Conservation (phyloP, 2,797 vertebrate genomes). For the Adelosebastes latens region DNA sequence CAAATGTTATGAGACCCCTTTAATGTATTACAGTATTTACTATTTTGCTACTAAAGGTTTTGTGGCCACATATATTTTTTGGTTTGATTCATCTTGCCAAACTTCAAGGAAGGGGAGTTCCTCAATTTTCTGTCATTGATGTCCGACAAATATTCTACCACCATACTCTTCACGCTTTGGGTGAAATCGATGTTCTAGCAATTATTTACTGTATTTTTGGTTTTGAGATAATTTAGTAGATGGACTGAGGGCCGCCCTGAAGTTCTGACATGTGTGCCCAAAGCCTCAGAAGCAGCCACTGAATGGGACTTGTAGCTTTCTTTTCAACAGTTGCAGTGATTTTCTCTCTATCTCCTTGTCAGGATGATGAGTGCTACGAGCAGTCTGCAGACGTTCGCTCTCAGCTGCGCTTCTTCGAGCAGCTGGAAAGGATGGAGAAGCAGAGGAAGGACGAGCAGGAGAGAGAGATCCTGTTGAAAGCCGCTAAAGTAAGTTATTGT, state of each 20-base stretch:
- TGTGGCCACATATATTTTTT: too few relatives aligned
- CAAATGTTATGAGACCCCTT: not conserved
- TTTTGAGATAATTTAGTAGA: not conserved
- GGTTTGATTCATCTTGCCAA: too few relatives aligned
- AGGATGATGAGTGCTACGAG: conserved; percentile 89
- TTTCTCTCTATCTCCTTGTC: conserved; percentile 44
- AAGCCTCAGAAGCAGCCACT: not conserved
- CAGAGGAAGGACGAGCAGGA: conserved; percentile 92
- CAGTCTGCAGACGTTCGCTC: conserved; percentile 88
- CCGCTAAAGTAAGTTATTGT: conserved; percentile 86
- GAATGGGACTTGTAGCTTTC: not conserved
- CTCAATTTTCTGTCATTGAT: not conserved
- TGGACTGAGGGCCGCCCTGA: not conserved
- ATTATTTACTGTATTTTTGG: not conserved
- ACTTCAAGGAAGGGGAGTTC: not conserved
- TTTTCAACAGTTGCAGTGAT: conserved; percentile 24
- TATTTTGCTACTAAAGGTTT: not conserved
- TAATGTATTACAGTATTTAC: not conserved
- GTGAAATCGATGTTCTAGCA: not conserved
- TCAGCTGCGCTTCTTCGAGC: conserved; percentile 91
- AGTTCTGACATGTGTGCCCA: not conserved
- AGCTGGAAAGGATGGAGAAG: conserved; percentile 91
- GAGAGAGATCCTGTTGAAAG: conserved; percentile 90
- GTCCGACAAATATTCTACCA: not conserved
- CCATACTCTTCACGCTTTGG: not conserved